These are phyloP conservation scores for Mystacornis crossleyi DNA, from an alignment of 2,113 vertebrate genomes.

Conservation along the genomic window DNA sequence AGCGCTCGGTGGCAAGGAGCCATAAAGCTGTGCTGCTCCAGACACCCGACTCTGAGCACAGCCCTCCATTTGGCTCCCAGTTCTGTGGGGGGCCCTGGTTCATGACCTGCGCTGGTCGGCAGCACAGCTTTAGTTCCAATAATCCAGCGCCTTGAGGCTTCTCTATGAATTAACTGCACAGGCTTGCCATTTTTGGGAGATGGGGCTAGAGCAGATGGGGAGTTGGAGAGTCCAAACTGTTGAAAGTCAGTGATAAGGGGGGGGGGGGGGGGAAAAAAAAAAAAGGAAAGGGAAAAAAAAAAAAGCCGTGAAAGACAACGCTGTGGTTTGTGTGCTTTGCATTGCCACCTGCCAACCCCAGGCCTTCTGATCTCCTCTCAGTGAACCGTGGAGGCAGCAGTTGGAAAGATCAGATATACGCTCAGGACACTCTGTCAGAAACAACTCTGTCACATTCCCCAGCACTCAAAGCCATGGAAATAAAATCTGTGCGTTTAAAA, in stretches of 20 bases:
- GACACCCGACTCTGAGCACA: neutral
- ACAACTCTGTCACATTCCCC: neutral
- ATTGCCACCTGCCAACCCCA: conserved; percentile 18
- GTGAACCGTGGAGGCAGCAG: neutral
- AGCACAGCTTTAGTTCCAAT: neutral
- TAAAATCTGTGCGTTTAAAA: neutral
- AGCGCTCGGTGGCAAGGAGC: neutral
- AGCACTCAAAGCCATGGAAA: neutral
- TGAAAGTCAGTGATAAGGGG: neutral
- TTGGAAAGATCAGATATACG: conserved; percentile 41
- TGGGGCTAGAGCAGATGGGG: conserved; percentile 31
- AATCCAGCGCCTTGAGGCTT: neutral
- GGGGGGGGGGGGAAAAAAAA: accelerated
- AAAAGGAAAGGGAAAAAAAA: accelerated
- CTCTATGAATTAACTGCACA: neutral
- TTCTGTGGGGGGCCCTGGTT: neutral
- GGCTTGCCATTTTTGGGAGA: conserved; percentile 23
- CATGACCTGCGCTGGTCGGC: accelerated
- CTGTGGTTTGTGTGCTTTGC: conserved; percentile 2
- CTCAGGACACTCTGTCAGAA: conserved; percentile 54
- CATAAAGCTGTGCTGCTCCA: neutral
- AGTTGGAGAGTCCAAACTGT: conserved; percentile 2
- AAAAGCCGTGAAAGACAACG: neutral
- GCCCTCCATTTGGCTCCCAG: neutral
- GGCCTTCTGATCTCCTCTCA: conserved; percentile 47